Percentiles rank a stretch among this genome's conserved stretches.
phyloP scores from a whole-genome alignment of 1,140 invertebrate species.

The Mya arenaria region DNA sequence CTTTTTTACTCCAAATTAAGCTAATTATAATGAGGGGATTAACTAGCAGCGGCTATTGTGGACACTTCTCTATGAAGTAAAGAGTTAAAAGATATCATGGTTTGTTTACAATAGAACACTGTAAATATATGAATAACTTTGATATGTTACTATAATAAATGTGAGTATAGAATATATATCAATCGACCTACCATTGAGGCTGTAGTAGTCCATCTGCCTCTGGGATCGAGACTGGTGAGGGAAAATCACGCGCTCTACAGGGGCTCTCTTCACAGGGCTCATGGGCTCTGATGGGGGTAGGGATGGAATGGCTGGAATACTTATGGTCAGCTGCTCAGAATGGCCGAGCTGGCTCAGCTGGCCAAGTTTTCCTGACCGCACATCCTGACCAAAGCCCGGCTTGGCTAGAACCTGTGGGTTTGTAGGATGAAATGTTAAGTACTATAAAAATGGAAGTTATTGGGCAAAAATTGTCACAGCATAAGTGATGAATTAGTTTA shows the following conservation, averaged over 20 bases:
- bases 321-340: conserved; percentile 69
- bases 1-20: no score
- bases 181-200: conserved; percentile 22
- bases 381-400: conserved; percentile 71
- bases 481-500: not conserved
- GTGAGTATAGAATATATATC: no score
- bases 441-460: no score
- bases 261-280: conserved; percentile 66
- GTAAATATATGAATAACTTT: no score
- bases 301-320: conserved; percentile 63
- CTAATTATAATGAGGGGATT: no score
- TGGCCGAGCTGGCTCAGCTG: conserved; percentile 13
- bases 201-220: conserved; percentile 10
- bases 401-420: conserved; percentile 85
- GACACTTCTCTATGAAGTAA: no score
- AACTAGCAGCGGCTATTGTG: no score
- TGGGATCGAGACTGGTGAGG: conserved; percentile 20
- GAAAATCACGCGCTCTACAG: not conserved
- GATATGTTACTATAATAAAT: no score
- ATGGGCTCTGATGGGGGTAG: conserved; percentile 68
- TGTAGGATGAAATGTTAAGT: not conserved
- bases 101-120: no score
- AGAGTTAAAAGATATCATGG: no score
- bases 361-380: conserved; percentile 37
- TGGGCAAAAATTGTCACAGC: not conserved